phyloP scores from a whole-genome alignment of 2,888 invertebrate species.

The Leptogaster cylindrica region DNA sequence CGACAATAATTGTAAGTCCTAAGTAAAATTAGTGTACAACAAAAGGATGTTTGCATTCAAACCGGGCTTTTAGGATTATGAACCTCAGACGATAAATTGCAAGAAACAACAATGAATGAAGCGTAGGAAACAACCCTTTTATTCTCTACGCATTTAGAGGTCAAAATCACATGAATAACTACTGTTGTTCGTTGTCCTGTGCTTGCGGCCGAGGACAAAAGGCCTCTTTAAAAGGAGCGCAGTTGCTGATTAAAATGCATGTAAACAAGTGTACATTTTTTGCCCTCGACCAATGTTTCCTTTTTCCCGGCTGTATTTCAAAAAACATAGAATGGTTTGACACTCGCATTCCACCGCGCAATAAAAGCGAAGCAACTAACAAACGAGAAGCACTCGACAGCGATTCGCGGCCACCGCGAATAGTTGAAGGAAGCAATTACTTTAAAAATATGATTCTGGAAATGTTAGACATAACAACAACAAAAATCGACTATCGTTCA shows the following conservation, averaged over 20 bases:
- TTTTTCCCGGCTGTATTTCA: neutral
- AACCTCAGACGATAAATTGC: too few relatives aligned
- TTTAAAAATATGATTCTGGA: constrained; percentile 25
- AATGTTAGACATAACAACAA: neutral
- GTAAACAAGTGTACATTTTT: constrained; percentile 18
- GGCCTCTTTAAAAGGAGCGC: constrained; percentile 11
- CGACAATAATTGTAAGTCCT: too few relatives aligned
- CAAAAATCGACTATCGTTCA: constrained; percentile 2
- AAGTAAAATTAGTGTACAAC: too few relatives aligned
- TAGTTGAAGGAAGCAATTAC: constrained; percentile 25
- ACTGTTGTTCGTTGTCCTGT: neutral
- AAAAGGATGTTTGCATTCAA: too few relatives aligned
- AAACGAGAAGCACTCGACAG: neutral
- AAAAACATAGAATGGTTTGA: constrained; percentile 9
- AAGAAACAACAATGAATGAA: too few relatives aligned
- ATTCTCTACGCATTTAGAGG: too few relatives aligned
- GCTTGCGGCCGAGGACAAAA: constrained; percentile 4
- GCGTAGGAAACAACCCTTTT: too few relatives aligned
- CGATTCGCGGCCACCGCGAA: too few relatives aligned
- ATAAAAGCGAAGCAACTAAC: neutral
- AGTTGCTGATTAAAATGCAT: constrained; percentile 31
- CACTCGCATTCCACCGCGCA: constrained; percentile 3
- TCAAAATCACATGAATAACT: too few relatives aligned
- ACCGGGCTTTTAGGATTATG: too few relatives aligned
- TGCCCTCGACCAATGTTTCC: constrained; percentile 7